Conservation (phyloP, 2,113 vertebrate species). For the Mirounga angustirostris region DNA sequence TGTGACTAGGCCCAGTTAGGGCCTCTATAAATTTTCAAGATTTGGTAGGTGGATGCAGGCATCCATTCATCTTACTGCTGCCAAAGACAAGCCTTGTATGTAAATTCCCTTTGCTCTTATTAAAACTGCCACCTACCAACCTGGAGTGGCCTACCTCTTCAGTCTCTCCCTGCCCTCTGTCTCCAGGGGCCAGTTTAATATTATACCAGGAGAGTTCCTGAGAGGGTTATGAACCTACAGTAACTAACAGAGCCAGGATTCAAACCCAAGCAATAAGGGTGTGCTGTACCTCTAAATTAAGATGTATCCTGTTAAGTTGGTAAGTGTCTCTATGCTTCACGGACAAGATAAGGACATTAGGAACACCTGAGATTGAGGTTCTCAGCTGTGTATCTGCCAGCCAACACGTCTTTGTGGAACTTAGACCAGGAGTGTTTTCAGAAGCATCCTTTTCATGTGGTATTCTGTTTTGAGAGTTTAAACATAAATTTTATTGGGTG, state of each 20-base stretch:
- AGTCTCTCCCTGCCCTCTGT: neutral
- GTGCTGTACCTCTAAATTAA: neutral
- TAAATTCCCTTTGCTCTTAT: neutral
- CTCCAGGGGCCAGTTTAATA: neutral
- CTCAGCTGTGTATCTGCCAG: neutral
- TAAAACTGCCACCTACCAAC: neutral
- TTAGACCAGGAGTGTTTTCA: neutral
- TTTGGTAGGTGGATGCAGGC: neutral
- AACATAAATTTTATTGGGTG: neutral
- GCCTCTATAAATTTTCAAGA: neutral
- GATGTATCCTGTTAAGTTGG: neutral
- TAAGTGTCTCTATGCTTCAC: neutral
- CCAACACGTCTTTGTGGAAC: neutral
- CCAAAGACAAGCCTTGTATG: neutral
- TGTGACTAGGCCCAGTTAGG: neutral
- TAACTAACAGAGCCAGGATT: neutral
- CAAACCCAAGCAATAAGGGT: neutral
- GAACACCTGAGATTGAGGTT: neutral
- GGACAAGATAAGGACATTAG: neutral
- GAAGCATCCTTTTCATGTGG: neutral
- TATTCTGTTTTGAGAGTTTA: neutral
- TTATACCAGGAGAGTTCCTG: neutral
- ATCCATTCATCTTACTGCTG: neutral
- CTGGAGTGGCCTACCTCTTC: neutral
- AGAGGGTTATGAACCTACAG: neutral